phyloP scores from a whole-genome alignment of 2,113 vertebrate species.

The Notiomystis cincta region DNA sequence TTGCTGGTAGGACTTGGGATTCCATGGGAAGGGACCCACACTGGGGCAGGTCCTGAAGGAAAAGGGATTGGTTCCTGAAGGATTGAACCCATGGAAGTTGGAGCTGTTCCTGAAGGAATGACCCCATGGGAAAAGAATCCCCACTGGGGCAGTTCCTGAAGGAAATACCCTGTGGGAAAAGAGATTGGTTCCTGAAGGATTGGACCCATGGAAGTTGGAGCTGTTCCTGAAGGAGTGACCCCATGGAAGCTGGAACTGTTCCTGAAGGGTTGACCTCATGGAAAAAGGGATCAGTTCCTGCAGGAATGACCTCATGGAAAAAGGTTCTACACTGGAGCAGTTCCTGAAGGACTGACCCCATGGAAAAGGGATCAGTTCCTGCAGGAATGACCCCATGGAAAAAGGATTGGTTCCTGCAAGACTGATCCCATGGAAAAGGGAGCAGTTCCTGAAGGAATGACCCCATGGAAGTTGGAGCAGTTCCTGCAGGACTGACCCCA shows the following conservation, averaged over 20 bases:
- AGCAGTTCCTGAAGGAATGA: neutral
- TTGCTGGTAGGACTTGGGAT: neutral
- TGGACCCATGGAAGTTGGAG: neutral
- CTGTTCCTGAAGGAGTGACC: neutral
- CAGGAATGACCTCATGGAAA: neutral
- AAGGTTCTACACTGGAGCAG: neutral
- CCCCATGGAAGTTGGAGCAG: neutral
- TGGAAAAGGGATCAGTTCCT: neutral
- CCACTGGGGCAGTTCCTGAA: neutral
- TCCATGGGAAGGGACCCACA: neutral
- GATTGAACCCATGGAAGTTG: neutral
- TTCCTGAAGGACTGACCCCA: neutral
- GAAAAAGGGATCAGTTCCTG: neutral
- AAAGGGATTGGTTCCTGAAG: neutral
- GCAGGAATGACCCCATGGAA: neutral
- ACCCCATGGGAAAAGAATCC: neutral
- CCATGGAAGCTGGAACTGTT: too few relatives aligned
- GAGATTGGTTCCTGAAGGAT: accelerated
- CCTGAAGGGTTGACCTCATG: too few relatives aligned
- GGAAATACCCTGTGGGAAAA: neutral
- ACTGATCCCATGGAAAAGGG: neutral
- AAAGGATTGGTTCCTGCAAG: too few relatives aligned
- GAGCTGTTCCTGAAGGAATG: accelerated
- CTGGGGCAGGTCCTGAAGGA: neutral
- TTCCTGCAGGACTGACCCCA: neutral